Evolutionary conservation across 2,113 vertebrate species (phyloP).

Genomic region (Brachypteracias leptosomus): DNA sequence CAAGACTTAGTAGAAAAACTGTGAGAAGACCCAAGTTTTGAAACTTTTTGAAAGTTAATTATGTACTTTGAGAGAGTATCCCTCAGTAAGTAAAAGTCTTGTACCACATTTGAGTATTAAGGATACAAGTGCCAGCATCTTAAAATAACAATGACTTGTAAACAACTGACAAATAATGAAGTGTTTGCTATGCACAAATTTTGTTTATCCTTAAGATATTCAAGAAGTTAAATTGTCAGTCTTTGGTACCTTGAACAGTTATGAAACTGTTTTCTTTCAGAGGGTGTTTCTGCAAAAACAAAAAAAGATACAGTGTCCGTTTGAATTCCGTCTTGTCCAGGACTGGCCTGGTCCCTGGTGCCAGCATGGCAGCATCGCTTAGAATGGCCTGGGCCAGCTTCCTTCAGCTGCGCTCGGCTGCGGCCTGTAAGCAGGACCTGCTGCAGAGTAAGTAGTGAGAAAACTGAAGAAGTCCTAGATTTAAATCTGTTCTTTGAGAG

Average conservation of each 20-base stretch:
- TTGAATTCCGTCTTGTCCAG: not conserved
- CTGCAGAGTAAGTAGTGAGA: slow-evolving; percentile 34
- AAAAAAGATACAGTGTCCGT: fast-evolving
- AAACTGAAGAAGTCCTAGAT: not conserved
- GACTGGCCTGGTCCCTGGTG: not conserved
- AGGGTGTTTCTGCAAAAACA: not conserved
- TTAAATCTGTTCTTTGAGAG: not conserved
- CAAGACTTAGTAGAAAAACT: not conserved
- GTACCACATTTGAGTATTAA: not conserved
- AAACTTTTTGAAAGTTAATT: not conserved
- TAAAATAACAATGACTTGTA: not conserved
- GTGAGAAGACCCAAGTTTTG: not conserved
- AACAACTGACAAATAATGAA: not conserved
- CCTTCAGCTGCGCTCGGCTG: not conserved
- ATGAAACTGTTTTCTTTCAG: not conserved
- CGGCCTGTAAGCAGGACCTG: not conserved
- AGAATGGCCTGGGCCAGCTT: not conserved
- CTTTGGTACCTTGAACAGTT: not conserved
- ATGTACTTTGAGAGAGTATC: not conserved
- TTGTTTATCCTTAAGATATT: not conserved
- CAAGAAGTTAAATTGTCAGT: not conserved
- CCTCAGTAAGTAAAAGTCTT: not conserved
- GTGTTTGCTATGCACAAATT: not conserved
- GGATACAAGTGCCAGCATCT: not conserved
- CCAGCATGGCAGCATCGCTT: not conserved